phyloP scores from a whole-genome alignment of 30 jellyfish, hydroid and myxozoan genomes.

The Mastigias papua region DNA sequence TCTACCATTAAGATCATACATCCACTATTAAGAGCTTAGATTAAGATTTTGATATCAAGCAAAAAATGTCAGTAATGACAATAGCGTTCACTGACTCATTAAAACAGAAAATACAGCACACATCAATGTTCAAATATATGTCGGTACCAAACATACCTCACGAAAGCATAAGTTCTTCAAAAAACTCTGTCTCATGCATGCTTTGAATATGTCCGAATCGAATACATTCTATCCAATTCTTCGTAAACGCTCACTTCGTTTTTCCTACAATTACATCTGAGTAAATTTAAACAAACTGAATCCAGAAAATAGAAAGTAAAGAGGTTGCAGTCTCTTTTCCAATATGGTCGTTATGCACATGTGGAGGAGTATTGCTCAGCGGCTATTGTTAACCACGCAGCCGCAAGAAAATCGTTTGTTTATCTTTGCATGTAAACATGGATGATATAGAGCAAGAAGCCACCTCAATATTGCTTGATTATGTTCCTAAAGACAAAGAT shows the following conservation, averaged over 20 bases:
- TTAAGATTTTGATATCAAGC: too few relatives aligned
- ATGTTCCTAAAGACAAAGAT: constrained; percentile 74
- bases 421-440: constrained; percentile 1
- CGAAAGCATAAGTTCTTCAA: background rate
- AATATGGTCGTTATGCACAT: background rate
- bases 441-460: constrained; percentile 36
- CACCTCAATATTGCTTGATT: constrained; percentile 47
- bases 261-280: background rate
- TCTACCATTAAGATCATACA: too few relatives aligned
- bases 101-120: background rate
- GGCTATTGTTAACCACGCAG: background rate
- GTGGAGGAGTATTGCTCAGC: constrained; percentile 1
- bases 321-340: constrained; percentile 15
- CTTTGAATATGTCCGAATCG: background rate
- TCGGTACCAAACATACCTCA: background rate
- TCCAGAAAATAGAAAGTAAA: background rate
- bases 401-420: background rate
- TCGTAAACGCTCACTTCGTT: background rate
- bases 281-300: constrained; percentile 12
- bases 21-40: too few relatives aligned
- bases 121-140: background rate
- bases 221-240: too few relatives aligned
- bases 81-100: too few relatives aligned
- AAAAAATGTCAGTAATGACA: too few relatives aligned
- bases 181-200: background rate